A percentile compares a stretch with the other conserved stretches of the same genome.
Conservation (phyloP, 1,140 invertebrate species). For the Drosophila suzukii region DNA sequence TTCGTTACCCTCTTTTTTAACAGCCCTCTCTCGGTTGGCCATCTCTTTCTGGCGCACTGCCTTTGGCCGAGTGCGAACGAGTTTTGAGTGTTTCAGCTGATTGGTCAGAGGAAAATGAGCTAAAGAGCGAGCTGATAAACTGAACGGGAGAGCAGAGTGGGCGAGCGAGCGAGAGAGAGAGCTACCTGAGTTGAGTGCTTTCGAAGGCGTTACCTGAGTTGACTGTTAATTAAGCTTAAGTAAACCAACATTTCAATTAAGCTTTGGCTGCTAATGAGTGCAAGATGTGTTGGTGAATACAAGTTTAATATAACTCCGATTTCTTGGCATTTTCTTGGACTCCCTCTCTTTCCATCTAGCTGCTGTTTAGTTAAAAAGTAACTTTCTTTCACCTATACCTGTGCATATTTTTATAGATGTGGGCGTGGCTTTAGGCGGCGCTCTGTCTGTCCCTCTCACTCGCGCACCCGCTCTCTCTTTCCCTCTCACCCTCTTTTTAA, state of each 20-base stretch:
- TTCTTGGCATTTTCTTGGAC: background rate
- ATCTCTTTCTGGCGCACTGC: conserved; percentile 52
- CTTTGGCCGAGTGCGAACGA: conserved; percentile 42
- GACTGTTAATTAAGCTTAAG: conserved; percentile 71
- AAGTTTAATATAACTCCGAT: background rate
- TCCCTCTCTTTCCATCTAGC: conserved; percentile 35
- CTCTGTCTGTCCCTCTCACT: conserved; percentile 56
- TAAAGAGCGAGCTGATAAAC: conserved; percentile 25
- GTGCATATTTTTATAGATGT: conserved; percentile 36
- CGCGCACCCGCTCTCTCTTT: conserved; percentile 8
- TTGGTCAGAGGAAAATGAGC: conserved; percentile 43
- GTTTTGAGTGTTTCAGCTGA: conserved; percentile 70
- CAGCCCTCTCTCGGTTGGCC: conserved; percentile 38
- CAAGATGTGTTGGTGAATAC: conserved; percentile 4
- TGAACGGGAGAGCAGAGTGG: conserved; percentile 8
- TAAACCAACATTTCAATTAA: conserved; percentile 66
- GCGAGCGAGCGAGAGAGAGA: conserved; percentile 42
- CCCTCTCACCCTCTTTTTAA: conserved; percentile 38
- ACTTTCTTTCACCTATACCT: conserved; percentile 61
- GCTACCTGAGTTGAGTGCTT: conserved; percentile 35
- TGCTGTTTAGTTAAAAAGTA: conserved; percentile 39
- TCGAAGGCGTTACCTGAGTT: conserved; percentile 65
- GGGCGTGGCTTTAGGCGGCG: conserved; percentile 76
- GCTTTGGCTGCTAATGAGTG: conserved; percentile 24
- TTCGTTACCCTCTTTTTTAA: conserved; percentile 21